A percentile compares a stretch with the other conserved stretches of the same genome.
These are phyloP conservation scores for Oligia fasciuncula DNA, from an alignment of 2,888 invertebrate genomes.

Conservation along the genomic window DNA sequence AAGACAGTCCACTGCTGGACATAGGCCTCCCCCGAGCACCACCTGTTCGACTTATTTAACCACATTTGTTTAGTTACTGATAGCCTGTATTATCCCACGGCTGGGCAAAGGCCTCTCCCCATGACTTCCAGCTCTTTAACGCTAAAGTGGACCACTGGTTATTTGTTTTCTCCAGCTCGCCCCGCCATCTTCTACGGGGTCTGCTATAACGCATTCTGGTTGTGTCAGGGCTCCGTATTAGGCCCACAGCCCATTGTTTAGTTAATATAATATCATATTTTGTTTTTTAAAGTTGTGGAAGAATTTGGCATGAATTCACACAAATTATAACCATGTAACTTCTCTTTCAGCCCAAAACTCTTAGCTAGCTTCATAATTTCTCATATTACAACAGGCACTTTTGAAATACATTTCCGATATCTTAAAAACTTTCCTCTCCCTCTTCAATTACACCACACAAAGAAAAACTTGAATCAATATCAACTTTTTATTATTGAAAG, in stretches of 20 bases:
- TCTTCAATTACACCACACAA: slow-evolving; percentile 63
- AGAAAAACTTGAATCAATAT: slow-evolving; percentile 74
- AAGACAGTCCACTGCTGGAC: too few relatives aligned
- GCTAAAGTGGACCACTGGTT: too few relatives aligned
- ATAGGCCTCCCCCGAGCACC: too few relatives aligned
- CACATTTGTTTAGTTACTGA: neutral
- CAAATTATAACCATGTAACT: slow-evolving; percentile 1
- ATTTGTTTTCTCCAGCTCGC: too few relatives aligned
- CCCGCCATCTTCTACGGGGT: too few relatives aligned
- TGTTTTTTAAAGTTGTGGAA: neutral
- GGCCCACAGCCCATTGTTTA: too few relatives aligned
- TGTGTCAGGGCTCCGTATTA: too few relatives aligned
- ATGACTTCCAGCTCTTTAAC: too few relatives aligned
- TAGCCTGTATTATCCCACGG: too few relatives aligned
- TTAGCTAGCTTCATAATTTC: slow-evolving; percentile 3
- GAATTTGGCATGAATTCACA: neutral
- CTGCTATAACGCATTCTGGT: too few relatives aligned
- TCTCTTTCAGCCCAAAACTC: slow-evolving; percentile 14
- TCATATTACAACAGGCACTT: neutral
- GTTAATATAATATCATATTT: neutral
- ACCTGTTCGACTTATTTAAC: too few relatives aligned
- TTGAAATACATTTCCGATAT: neutral
- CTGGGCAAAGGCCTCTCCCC: too few relatives aligned
- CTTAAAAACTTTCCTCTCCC: slow-evolving; percentile 32
- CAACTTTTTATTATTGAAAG: slow-evolving; percentile 89